Conservation (phyloP, 2,888 invertebrate genomes). For the Drosophila borealis region DNA sequence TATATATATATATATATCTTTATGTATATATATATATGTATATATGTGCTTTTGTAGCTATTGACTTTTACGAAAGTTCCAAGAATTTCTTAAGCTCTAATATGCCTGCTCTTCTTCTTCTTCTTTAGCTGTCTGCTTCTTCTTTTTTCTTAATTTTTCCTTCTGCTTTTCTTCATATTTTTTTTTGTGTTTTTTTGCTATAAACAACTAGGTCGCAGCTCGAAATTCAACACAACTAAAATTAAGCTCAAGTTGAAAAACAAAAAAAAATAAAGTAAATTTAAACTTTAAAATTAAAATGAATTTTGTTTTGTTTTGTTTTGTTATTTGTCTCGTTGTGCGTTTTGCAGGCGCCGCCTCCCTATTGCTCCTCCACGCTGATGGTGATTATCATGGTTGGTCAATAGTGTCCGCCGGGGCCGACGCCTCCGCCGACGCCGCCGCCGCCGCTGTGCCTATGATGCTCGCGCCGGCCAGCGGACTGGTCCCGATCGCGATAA, state of each 20-base stretch:
- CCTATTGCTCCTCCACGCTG: constrained; percentile 84
- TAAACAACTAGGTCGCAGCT: constrained; percentile 58
- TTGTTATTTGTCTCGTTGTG: constrained; percentile 16
- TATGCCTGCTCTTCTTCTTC: constrained; percentile 20
- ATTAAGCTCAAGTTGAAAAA: constrained; percentile 11
- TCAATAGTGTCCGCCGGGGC: constrained; percentile 85
- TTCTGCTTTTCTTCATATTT: constrained; percentile 13
- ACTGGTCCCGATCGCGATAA: constrained; percentile 83
- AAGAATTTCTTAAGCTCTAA: constrained; percentile 37
- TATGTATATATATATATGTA: constrained; percentile 17
- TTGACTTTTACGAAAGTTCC: constrained; percentile 59
- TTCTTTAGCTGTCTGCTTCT: background rate
- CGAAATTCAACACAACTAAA: constrained; percentile 23
- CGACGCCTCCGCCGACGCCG: constrained; percentile 78
- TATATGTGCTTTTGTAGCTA: constrained; percentile 44
- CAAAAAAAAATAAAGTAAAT: constrained; percentile 29
- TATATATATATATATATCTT: constrained; percentile 13
- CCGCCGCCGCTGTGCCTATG: constrained; percentile 83
- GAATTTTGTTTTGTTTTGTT: constrained; percentile 47
- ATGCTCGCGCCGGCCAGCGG: constrained; percentile 83
- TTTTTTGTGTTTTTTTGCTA: constrained; percentile 44
- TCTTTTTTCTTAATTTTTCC: constrained; percentile 7
- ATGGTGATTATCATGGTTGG: constrained; percentile 85
- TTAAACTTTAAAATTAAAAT: constrained; percentile 20
- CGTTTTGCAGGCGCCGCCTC: constrained; percentile 32